These are phyloP conservation scores for Sinosuthora webbiana DNA, from an alignment of 2,113 vertebrate species.

Conservation along the genomic window DNA sequence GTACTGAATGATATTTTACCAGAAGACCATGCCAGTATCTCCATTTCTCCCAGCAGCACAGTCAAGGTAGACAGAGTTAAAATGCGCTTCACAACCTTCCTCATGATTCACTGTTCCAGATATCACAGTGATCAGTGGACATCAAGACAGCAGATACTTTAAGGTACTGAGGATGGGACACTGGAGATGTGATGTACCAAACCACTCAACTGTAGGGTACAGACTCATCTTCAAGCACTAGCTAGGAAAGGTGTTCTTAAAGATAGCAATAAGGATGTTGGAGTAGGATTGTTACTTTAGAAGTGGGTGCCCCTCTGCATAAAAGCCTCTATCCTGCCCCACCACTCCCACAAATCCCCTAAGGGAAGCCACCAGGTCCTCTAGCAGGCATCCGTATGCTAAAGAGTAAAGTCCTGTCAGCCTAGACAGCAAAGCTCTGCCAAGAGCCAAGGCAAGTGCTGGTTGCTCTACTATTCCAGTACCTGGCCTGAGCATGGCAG, in stretches of 20 bases:
- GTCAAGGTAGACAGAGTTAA: background rate
- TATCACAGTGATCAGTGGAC: background rate
- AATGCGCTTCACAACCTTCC: background rate
- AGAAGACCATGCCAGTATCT: background rate
- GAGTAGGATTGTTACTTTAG: background rate
- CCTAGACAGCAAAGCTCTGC: background rate
- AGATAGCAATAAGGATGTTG: background rate
- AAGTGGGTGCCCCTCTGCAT: background rate
- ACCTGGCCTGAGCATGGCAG: background rate
- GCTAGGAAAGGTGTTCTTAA: background rate
- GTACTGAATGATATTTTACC: background rate
- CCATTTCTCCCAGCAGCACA: background rate
- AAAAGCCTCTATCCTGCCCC: background rate
- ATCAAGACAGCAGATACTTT: background rate
- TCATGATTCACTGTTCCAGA: rapidly evolving
- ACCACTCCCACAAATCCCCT: background rate
- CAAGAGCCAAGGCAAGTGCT: background rate
- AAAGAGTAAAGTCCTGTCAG: background rate
- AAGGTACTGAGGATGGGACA: background rate
- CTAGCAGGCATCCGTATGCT: background rate
- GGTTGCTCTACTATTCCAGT: background rate
- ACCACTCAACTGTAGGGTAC: background rate
- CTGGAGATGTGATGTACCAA: rapidly evolving
- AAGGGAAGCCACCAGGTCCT: background rate
- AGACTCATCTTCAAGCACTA: background rate